Conservation (phyloP, 35 echinoderm and acorn worm genomes). For the Apostichopus californicus region DNA sequence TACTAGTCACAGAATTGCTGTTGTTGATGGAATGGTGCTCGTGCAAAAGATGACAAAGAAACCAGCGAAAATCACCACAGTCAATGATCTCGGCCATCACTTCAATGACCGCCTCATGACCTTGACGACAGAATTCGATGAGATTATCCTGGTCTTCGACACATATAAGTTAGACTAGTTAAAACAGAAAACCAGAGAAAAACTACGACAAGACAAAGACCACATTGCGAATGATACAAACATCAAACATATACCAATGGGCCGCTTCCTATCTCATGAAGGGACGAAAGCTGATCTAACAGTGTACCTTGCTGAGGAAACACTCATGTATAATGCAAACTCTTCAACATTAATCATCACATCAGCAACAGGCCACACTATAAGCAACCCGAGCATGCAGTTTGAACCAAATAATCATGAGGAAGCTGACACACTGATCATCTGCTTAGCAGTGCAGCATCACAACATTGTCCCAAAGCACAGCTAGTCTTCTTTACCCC, state of each 20-base stretch:
- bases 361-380: constrained; percentile 3
- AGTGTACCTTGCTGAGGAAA: neutral
- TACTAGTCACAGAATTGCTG: constrained; percentile 7
- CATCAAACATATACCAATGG: constrained; percentile 40
- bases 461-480: too few relatives aligned
- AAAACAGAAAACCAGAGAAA: constrained; percentile 20
- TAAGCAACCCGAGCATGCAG: too few relatives aligned
- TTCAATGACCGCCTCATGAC: constrained; percentile 45
- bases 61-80: neutral
- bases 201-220: constrained; percentile 3
- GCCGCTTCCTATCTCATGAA: constrained; percentile 30
- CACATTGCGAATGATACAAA: constrained; percentile 24
- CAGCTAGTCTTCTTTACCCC: too few relatives aligned
- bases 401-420: too few relatives aligned
- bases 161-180: neutral
- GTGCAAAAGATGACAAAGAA: too few relatives aligned
- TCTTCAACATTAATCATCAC: constrained; percentile 19
- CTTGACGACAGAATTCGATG: neutral
- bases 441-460: too few relatives aligned
- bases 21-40: constrained; percentile 28
- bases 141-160: too few relatives aligned
- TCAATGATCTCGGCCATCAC: too few relatives aligned
- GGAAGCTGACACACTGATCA: too few relatives aligned
- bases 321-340: constrained; percentile 20
- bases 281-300: constrained; percentile 19